These are phyloP conservation scores for Nudaria mundana DNA, from an alignment of 2,888 invertebrate genomes.

Conservation along the genomic window DNA sequence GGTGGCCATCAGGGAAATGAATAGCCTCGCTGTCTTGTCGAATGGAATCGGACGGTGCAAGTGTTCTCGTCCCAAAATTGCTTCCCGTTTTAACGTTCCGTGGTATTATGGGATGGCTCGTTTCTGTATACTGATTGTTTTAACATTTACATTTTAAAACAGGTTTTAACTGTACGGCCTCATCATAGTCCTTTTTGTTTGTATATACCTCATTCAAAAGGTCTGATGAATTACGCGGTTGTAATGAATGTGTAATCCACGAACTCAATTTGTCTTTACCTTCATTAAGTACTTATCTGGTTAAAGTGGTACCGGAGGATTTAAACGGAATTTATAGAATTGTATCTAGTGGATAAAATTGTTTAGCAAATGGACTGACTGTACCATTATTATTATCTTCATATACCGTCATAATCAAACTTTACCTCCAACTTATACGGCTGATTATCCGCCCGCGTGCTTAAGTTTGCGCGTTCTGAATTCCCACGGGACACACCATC, in stretches of 20 bases:
- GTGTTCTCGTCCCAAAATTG: constrained; percentile 64
- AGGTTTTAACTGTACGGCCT: constrained; percentile 37
- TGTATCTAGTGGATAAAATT: no score
- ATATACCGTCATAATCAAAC: no score
- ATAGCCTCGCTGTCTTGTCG: constrained; percentile 59
- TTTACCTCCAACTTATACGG: no score
- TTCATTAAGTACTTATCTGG: no score
- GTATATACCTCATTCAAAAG: constrained; percentile 11
- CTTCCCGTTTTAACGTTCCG: constrained; percentile 63
- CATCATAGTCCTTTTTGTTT: constrained; percentile 24
- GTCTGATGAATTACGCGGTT: constrained; percentile 18
- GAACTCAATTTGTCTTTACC: background rate
- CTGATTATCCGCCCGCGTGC: no score
- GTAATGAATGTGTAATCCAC: background rate
- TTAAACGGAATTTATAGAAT: no score
- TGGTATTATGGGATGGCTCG: constrained; percentile 53
- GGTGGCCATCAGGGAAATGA: constrained; percentile 76
- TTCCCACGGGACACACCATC: no score
- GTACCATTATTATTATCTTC: no score
- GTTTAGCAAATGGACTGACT: no score
- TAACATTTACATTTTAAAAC: constrained; percentile 34
- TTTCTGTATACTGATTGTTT: constrained; percentile 49
- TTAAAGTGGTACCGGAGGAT: no score
- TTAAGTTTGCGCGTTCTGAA: no score
- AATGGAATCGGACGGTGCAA: constrained; percentile 57